Base-by-base conservation (phyloP, 2,797 vertebrate species). In the Fringilla coelebs region DNA sequence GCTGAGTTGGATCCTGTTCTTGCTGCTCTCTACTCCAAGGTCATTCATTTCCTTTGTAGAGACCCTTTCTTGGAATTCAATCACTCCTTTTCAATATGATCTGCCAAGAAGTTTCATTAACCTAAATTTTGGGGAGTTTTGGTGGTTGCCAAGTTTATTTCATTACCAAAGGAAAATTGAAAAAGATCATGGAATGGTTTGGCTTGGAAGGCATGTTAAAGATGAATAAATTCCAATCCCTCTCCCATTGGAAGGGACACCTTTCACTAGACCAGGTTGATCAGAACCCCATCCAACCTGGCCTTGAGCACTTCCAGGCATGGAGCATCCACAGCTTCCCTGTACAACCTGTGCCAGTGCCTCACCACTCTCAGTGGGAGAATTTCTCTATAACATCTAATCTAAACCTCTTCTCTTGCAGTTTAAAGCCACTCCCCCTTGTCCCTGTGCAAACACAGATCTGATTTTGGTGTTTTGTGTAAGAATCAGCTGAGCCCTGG, bases 141-240 rank as follows among this genome's bases (percentile, higher is more conserved):
- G n/a, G n/a, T 40, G 6, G 3, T 15, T 46, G 24, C 14, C 16
- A 68, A 51, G 16, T 11, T 40, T 36, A 38, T 79, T 75, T 60
- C 34, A 17, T 45, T 63, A 60, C 24, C 28, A 67, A 76, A 58
- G 4, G 11, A 75, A 61, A 7, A 86, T 10, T 34, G 8, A 14
- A 38, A 74, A 49, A 18, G 7, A 13, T 15, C 16, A 62, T 1
- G 29, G 9, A 9, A 41, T 19, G 10, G 7, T 57, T 57, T 76
- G 6, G 17, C 14, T 31, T 25, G 13, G 13, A 57, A 63, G 8
- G 17, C 0, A 0, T 7, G 2, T 26, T 38, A 29, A 34, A 40
- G 9, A 40, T 22, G 1, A 31, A 32, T 71, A 32, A 28, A 40
- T 24, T 71, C 29, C n/a, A 65, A 32, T 11, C 25, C 3, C 8